phyloP scores from a whole-genome alignment of 2,797 vertebrate genomes.

The Chromis chromis region DNA sequence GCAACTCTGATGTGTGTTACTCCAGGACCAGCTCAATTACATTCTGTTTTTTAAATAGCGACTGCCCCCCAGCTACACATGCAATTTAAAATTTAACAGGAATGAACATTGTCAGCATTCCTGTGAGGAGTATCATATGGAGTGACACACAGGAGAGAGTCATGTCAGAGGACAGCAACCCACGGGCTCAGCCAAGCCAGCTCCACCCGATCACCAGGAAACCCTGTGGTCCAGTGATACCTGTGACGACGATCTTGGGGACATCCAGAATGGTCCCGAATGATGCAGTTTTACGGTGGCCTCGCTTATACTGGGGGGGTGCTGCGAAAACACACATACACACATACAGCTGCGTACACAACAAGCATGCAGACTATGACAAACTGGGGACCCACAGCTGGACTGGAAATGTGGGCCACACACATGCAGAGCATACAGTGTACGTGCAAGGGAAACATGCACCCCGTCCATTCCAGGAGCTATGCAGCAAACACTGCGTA shows the following conservation, averaged over 20 bases:
- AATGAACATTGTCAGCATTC: constrained; percentile 11
- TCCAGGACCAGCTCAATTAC: constrained; percentile 53
- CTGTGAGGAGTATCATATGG: constrained; percentile 39
- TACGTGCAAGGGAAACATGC: constrained; percentile 77
- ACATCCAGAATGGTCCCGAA: constrained; percentile 99
- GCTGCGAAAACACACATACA: constrained; percentile 97
- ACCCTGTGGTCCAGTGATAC: constrained; percentile 90
- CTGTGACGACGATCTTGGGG: constrained; percentile 99
- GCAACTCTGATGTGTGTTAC: constrained; percentile 62
- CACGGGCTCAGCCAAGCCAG: constrained; percentile 66
- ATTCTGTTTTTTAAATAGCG: no score
- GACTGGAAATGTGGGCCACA: constrained; percentile 55
- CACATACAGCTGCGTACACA: constrained; percentile 88
- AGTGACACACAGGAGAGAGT: constrained; percentile 76
- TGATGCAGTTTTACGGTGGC: constrained; percentile 99
- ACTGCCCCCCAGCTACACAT: not conserved
- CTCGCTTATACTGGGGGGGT: constrained; percentile 95
- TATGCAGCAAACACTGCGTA: not conserved
- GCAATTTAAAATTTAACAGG: not conserved
- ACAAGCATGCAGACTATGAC: constrained; percentile 89
- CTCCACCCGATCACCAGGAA: constrained; percentile 83
- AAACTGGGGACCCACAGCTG: constrained; percentile 63
- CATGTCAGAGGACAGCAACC: constrained; percentile 60
- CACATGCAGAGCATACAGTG: constrained; percentile 69
- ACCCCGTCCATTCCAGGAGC: constrained; percentile 43